Evolutionary conservation across 2,888 invertebrate genomes (phyloP).

Genomic region (Ligdia adustata): DNA sequence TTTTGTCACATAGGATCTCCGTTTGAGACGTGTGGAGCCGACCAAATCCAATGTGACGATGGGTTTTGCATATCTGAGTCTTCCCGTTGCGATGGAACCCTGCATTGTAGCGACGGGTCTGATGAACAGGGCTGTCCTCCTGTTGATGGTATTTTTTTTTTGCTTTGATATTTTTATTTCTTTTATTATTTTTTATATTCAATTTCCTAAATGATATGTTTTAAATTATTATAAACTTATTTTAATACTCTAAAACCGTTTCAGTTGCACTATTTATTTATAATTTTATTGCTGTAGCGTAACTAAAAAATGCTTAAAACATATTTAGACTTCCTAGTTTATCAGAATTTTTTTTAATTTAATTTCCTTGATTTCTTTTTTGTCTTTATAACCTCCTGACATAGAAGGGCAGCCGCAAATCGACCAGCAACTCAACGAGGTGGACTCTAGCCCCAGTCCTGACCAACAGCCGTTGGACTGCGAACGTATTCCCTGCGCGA

Average conservation of each 20-base stretch:
- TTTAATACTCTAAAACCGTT: no score
- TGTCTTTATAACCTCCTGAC: not conserved
- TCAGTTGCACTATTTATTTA: no score
- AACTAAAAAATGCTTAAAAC: no score
- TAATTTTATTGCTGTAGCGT: no score
- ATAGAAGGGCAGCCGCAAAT: conserved; percentile 4
- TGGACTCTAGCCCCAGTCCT: not conserved
- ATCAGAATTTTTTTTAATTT: conserved; percentile 23
- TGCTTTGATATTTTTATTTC: conserved; percentile 12
- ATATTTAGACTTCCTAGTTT: no score
- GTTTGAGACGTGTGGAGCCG: conserved; percentile 47
- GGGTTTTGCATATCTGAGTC: conserved; percentile 77
- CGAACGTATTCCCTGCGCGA: conserved; percentile 33
- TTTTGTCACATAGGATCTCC: conserved; percentile 39
- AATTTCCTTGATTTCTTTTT: conserved; percentile 1
- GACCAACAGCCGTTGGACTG: conserved; percentile 7
- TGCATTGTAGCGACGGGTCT: conserved; percentile 75
- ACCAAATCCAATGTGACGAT: conserved; percentile 74
- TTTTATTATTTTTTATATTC: conserved; percentile 18
- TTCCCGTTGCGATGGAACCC: conserved; percentile 67
- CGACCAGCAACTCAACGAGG: conserved; percentile 13
- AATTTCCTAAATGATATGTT: not conserved
- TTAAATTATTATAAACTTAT: no score
- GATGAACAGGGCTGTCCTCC: conserved; percentile 58
- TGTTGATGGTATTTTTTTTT: conserved; percentile 35